phyloP scores from a whole-genome alignment of 2,797 vertebrate species.

The Uromys caudimaculatus region DNA sequence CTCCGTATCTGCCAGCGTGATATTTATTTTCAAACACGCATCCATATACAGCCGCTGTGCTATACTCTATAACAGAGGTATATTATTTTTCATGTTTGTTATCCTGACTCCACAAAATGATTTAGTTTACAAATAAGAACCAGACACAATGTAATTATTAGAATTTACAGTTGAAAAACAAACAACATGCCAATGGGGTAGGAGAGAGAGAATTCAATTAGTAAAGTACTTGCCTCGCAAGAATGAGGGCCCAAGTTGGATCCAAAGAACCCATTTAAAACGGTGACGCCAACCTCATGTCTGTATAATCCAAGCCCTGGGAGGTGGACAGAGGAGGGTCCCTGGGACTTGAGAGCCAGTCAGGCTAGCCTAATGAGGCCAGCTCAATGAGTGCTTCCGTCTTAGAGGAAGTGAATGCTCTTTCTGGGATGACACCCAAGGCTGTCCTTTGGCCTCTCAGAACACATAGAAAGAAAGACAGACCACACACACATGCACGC shows the following conservation, averaged over 20 bases:
- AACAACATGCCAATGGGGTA: neutral
- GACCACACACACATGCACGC: no score
- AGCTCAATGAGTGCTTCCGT: neutral
- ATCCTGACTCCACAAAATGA: slow-evolving; percentile 21
- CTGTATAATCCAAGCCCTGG: neutral
- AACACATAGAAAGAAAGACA: neutral
- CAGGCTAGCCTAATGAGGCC: neutral
- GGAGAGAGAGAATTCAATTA: neutral
- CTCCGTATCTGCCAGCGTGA: slow-evolving; percentile 33
- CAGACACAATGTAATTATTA: slow-evolving; percentile 28
- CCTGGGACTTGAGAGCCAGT: neutral
- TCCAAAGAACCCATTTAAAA: neutral
- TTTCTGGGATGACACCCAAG: neutral
- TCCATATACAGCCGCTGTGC: neutral
- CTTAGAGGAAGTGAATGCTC: neutral
- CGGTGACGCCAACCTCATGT: neutral
- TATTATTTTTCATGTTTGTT: neutral
- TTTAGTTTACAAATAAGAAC: slow-evolving; percentile 42
- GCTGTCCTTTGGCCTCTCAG: neutral
- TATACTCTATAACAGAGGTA: neutral
- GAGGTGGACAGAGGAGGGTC: neutral
- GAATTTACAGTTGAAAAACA: neutral
- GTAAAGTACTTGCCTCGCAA: neutral
- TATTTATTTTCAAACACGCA: neutral
- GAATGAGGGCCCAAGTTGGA: neutral